Evolutionary conservation across 2,113 vertebrate species (phyloP).

Genomic region (Platichthys stellatus): DNA sequence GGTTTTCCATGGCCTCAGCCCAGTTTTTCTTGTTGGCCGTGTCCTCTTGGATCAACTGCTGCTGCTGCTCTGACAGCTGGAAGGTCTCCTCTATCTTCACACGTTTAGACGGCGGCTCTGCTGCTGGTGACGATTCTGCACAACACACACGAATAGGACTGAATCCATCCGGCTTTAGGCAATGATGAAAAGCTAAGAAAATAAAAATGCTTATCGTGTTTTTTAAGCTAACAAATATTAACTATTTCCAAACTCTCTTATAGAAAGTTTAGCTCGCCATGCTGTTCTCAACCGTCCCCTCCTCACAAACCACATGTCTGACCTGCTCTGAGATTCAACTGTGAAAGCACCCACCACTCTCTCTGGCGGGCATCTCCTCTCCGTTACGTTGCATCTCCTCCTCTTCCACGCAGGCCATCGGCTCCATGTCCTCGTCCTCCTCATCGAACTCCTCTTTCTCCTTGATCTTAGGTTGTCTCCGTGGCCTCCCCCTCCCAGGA

Average conservation of each 20-base stretch:
- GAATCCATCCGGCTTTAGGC: slow-evolving; percentile 19
- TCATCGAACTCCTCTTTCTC: slow-evolving; percentile 67
- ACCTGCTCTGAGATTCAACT: slow-evolving; percentile 58
- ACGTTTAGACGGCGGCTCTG: slow-evolving; percentile 85
- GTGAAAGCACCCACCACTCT: slow-evolving; percentile 81
- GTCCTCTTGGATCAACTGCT: slow-evolving; percentile 90
- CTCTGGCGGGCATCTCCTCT: slow-evolving; percentile 84
- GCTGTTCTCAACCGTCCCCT: slow-evolving; percentile 4
- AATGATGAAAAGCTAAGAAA: neutral
- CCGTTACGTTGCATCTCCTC: slow-evolving; percentile 81
- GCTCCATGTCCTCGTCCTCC: slow-evolving; percentile 60
- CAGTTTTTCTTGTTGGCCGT: slow-evolving; percentile 94
- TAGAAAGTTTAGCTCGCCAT: slow-evolving; percentile 18
- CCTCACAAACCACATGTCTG: slow-evolving; percentile 24
- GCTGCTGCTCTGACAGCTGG: slow-evolving; percentile 91
- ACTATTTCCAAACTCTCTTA: neutral
- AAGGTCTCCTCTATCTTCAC: slow-evolving; percentile 90
- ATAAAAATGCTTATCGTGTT: neutral
- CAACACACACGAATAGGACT: slow-evolving; percentile 44
- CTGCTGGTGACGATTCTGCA: slow-evolving; percentile 50
- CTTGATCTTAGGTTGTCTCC: slow-evolving; percentile 77
- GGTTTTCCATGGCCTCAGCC: slow-evolving; percentile 93
- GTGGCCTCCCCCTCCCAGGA: slow-evolving; percentile 77
- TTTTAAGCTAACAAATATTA: neutral
- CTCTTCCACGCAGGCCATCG: slow-evolving; percentile 50